Evolutionary conservation across 2,888 invertebrate genomes (phyloP).

Genomic region (Papilio gigon): DNA sequence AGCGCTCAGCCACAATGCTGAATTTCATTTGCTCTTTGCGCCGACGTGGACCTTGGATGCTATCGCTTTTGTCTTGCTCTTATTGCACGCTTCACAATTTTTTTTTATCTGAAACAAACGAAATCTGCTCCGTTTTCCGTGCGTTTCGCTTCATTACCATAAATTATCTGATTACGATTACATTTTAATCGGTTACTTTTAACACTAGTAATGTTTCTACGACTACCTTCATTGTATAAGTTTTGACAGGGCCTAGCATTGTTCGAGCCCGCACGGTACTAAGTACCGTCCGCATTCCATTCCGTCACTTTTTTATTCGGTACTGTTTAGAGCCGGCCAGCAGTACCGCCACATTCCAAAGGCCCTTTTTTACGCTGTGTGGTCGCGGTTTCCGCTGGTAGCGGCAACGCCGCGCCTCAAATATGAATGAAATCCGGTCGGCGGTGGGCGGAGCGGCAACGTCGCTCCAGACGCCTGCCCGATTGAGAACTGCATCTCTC

Average conservation of each 20-base stretch:
- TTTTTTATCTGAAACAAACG: slow-evolving; percentile 29
- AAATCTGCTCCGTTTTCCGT: not conserved
- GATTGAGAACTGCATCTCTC: slow-evolving; percentile 80
- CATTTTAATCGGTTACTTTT: not conserved
- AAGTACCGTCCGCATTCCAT: slow-evolving; percentile 74
- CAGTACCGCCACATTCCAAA: slow-evolving; percentile 81
- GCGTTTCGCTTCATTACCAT: not conserved
- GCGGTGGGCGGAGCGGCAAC: slow-evolving; percentile 76
- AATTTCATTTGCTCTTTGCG: slow-evolving; percentile 78
- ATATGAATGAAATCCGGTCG: slow-evolving; percentile 83
- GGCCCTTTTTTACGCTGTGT: slow-evolving; percentile 81
- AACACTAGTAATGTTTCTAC: not conserved
- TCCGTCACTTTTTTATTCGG: slow-evolving; percentile 72
- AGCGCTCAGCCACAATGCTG: slow-evolving; percentile 76
- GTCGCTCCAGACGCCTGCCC: slow-evolving; percentile 77
- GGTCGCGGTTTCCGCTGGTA: slow-evolving; percentile 82
- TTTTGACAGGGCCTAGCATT: slow-evolving; percentile 42
- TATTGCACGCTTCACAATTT: slow-evolving; percentile 36
- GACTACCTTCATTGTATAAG: slow-evolving; percentile 13
- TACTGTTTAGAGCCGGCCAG: slow-evolving; percentile 74
- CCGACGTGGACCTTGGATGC: slow-evolving; percentile 56
- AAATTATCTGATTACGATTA: not conserved
- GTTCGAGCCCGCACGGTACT: slow-evolving; percentile 44
- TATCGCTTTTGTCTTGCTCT: slow-evolving; percentile 48
- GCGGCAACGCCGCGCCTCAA: slow-evolving; percentile 81